Conservation (phyloP, 1,140 invertebrate genomes). For the Pseudoatta argentina region DNA sequence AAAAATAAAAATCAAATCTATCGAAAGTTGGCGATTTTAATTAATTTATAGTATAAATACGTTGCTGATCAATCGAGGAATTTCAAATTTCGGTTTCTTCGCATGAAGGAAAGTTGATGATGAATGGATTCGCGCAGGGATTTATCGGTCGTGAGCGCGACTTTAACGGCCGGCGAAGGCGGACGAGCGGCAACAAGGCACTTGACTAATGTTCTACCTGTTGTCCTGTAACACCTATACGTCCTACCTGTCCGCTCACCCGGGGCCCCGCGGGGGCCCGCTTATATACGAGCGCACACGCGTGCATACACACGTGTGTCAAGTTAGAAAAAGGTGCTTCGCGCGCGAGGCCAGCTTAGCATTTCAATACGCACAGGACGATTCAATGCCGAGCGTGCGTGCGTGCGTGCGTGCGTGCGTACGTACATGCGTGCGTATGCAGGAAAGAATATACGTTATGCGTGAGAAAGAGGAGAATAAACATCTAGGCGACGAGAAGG, state of each 20-base stretch:
- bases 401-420: not conserved
- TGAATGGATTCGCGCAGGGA: too few relatives aligned
- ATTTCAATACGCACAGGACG: conserved; percentile 77
- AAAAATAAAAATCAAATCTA: not conserved
- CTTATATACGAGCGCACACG: conserved; percentile 42
- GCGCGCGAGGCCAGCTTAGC: conserved; percentile 75
- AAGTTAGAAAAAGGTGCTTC: conserved; percentile 66
- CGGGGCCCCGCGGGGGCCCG: conserved; percentile 49
- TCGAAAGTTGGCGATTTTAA: not conserved
- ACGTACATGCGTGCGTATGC: not conserved
- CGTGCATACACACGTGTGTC: conserved; percentile 41
- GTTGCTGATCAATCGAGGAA: not conserved
- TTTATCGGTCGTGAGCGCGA: conserved; percentile 55
- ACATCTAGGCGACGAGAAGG: conserved; percentile 34
- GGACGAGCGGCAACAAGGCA: conserved; percentile 77
- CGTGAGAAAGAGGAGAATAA: conserved; percentile 55
- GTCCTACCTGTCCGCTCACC: conserved; percentile 73
- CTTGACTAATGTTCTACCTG: conserved; percentile 85
- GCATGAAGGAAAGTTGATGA: not conserved
- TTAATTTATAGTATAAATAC: not conserved
- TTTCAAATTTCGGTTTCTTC: not conserved
- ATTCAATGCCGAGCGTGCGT: conserved; percentile 66
- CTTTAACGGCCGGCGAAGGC: conserved; percentile 59
- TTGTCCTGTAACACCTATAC: conserved; percentile 81
- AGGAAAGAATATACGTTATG: not conserved